phyloP scores from a whole-genome alignment of 2,797 vertebrate genomes.

The Danio kyathit region DNA sequence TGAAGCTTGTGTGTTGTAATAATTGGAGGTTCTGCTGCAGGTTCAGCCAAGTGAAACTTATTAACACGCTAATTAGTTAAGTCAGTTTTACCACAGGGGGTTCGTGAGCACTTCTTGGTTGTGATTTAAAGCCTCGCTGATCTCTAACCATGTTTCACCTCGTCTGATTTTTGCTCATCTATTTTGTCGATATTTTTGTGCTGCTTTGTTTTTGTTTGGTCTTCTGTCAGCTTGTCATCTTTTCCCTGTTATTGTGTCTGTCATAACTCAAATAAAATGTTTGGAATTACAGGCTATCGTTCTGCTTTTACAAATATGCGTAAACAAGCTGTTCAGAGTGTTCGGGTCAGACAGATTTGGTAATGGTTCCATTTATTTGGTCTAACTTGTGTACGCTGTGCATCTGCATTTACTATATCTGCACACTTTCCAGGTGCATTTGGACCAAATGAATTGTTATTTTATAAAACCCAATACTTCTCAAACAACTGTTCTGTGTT shows the following conservation, averaged over 20 bases:
- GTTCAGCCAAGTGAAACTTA: conserved; percentile 25
- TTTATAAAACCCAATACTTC: too few relatives aligned
- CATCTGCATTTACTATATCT: too few relatives aligned
- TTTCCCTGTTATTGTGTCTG: neutral
- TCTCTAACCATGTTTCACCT: conserved; percentile 13
- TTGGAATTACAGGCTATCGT: neutral
- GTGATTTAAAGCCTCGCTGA: neutral
- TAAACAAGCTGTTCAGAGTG: too few relatives aligned
- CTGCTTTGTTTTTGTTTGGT: neutral
- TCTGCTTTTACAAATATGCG: neutral
- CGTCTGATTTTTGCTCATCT: neutral
- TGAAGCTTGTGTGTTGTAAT: conserved; percentile 7
- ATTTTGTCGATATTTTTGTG: neutral
- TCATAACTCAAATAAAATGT: neutral
- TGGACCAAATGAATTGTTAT: too few relatives aligned
- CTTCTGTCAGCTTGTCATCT: neutral
- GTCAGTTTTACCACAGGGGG: conserved; percentile 21
- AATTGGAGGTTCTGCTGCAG: conserved; percentile 29
- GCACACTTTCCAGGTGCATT: too few relatives aligned
- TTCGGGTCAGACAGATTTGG: too few relatives aligned
- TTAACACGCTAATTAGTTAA: conserved; percentile 40
- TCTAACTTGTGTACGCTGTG: too few relatives aligned
- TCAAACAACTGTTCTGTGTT: too few relatives aligned
- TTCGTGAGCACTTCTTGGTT: conserved; percentile 31
- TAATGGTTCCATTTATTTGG: too few relatives aligned